Conservation (phyloP, 2,113 vertebrate species). For the Tragelaphus scriptus region DNA sequence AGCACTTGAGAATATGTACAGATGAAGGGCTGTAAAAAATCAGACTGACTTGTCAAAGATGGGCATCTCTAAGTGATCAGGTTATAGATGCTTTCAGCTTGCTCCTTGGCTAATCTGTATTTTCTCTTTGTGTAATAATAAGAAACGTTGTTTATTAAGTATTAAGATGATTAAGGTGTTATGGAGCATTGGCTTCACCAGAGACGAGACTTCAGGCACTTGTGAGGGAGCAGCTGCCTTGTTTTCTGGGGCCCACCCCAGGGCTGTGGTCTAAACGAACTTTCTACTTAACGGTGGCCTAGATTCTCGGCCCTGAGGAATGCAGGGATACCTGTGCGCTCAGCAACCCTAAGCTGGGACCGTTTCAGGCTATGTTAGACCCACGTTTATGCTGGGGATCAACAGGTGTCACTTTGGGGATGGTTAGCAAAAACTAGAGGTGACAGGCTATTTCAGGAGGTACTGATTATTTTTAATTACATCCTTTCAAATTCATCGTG, state of each 20-base stretch:
- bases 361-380: background rate
- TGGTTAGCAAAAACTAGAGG: background rate
- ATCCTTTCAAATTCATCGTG: accelerated
- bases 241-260: background rate
- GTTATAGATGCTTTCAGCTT: background rate
- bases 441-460: background rate
- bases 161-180: background rate
- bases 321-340: background rate
- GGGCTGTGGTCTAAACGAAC: too few species aligned
- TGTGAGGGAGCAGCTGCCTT: background rate
- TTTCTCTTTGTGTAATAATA: background rate
- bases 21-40: background rate
- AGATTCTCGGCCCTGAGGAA: background rate
- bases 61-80: background rate
- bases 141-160: background rate
- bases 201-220: background rate
- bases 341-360: background rate
- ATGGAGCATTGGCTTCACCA: accelerated
- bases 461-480: background rate
- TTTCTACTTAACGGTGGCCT: background rate
- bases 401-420: background rate
- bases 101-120: background rate
- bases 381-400: background rate
- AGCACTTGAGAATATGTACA: accelerated
- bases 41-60: accelerated